Base-by-base conservation (phyloP, 1,140 invertebrate species). In the Leucophenga varia region DNA sequence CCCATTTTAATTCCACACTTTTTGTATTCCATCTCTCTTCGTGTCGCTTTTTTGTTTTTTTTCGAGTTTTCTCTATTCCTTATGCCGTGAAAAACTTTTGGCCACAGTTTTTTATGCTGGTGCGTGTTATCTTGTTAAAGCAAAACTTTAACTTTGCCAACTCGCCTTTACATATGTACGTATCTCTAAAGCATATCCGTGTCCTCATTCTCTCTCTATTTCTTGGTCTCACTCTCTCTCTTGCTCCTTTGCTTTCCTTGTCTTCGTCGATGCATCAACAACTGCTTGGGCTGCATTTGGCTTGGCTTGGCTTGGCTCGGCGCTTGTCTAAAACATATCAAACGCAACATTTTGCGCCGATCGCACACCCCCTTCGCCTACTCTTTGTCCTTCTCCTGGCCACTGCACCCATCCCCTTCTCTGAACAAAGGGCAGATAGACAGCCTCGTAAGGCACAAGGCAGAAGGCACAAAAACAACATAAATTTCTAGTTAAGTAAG, bases 401-500 rank as follows among this genome's bases (percentile, higher is more conserved):
- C n/a, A n/a, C n/a, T n/a, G n/a, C n/a, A n/a, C n/a, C n/a, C n/a
- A n/a, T n/a, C n/a, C n/a, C n/a, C n/a, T n/a, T n/a, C n/a, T n/a
- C n/a, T n/a, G n/a, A n/a, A n/a, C n/a, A n/a, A n/a, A n/a, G n/a
- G n/a, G n/a, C n/a, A n/a, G n/a, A n/a, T n/a, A 25, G 22, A 10
- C 10, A 25, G 22, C 22, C 5, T 19, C 12, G 16, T 3, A 19
- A 14, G 28, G 43, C 31, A 49, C 35, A 40, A 52, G 47, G 49
- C 34, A 46, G 21, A 18, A 31, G 54, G 49, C 50, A 55, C 53
- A 67, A 67, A 65, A 63, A 67, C 63, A 67, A 67, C 63, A 67
- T 67, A 67, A 67, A 67, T 67, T 67, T 64, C 58, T 58, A 67
- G 53, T 67, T 67, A 67, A 67, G 63, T 67, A 67, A 67, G 63